Percentiles rank a stretch among this genome's conserved stretches.
These are phyloP conservation scores for Centropus bengalensis DNA, from an alignment of 2,113 vertebrate species.

Conservation along the genomic window DNA sequence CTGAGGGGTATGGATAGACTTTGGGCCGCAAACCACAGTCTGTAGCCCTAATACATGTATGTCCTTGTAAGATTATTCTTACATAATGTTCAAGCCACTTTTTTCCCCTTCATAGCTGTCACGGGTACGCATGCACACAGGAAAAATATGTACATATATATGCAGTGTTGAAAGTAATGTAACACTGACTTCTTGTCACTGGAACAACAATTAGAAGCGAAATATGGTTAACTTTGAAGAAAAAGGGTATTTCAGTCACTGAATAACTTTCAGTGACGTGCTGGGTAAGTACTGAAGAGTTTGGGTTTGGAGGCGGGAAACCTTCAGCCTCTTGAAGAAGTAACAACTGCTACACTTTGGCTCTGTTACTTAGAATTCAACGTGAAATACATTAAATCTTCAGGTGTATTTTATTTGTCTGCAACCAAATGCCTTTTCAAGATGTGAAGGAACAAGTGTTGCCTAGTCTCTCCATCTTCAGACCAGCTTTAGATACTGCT, in stretches of 20 bases:
- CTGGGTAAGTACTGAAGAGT: not conserved
- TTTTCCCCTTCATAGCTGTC: not conserved
- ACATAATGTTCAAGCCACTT: too few relatives aligned
- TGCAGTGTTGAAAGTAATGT: not conserved
- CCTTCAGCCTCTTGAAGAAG: not conserved
- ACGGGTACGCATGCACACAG: not conserved
- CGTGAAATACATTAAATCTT: not conserved
- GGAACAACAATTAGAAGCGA: not conserved
- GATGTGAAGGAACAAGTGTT: not conserved
- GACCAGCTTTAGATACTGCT: not conserved
- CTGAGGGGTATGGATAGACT: not conserved
- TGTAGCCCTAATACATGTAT: not conserved
- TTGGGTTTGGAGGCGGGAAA: not conserved
- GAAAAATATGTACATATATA: fast-evolving
- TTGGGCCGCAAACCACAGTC: not conserved
- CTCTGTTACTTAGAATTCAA: not conserved
- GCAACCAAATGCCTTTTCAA: not conserved
- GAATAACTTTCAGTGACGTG: not conserved
- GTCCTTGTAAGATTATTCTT: not conserved
- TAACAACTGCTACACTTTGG: not conserved
- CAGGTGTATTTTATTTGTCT: not conserved
- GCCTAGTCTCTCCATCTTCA: not conserved
- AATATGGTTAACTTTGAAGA: not conserved
- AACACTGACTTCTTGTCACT: not conserved
- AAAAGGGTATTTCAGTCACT: not conserved